These are phyloP conservation scores for Puntigrus tetrazona DNA, from an alignment of 2,113 vertebrate genomes.

Conservation along the genomic window DNA sequence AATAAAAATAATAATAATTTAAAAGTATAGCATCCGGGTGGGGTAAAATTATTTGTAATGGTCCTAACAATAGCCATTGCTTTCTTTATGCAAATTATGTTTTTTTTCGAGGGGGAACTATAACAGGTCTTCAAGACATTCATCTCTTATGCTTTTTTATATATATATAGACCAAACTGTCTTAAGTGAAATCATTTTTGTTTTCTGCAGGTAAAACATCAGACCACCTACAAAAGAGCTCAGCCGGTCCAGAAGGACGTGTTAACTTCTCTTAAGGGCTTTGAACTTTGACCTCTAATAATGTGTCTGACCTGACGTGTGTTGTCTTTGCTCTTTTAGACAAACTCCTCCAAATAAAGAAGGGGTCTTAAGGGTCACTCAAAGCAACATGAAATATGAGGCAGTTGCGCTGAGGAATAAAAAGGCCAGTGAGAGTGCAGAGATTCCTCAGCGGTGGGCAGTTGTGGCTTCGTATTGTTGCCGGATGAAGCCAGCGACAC, in stretches of 20 bases:
- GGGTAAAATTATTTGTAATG: neutral
- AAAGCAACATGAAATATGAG: conserved; percentile 33
- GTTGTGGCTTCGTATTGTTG: conserved; percentile 75
- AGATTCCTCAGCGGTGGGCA: conserved; percentile 58
- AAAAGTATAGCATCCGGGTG: too few relatives aligned
- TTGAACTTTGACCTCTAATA: conserved; percentile 69
- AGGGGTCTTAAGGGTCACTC: conserved; percentile 56
- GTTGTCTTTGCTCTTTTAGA: conserved; percentile 62
- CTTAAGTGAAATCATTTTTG: too few relatives aligned
- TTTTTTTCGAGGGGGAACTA: too few relatives aligned
- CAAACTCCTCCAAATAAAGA: conserved; percentile 48
- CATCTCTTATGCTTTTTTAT: too few relatives aligned
- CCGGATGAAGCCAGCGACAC: conserved; percentile 71
- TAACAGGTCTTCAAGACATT: too few relatives aligned
- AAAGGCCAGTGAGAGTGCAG: conserved; percentile 23
- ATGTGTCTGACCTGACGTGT: conserved; percentile 56
- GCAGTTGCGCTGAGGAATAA: conserved; percentile 24
- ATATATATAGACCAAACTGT: too few relatives aligned
- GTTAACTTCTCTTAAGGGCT: conserved; percentile 63
- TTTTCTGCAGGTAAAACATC: neutral
- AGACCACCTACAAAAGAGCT: conserved; percentile 61
- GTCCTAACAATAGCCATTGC: too few relatives aligned
- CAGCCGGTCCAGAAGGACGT: conserved; percentile 64
- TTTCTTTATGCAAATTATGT: too few relatives aligned
- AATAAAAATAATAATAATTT: too few relatives aligned